Evolutionary conservation across 2,113 vertebrate genomes (phyloP), one percentile per base, ranked within the genome.

Genomic region (Bubo blakistoni): DNA sequence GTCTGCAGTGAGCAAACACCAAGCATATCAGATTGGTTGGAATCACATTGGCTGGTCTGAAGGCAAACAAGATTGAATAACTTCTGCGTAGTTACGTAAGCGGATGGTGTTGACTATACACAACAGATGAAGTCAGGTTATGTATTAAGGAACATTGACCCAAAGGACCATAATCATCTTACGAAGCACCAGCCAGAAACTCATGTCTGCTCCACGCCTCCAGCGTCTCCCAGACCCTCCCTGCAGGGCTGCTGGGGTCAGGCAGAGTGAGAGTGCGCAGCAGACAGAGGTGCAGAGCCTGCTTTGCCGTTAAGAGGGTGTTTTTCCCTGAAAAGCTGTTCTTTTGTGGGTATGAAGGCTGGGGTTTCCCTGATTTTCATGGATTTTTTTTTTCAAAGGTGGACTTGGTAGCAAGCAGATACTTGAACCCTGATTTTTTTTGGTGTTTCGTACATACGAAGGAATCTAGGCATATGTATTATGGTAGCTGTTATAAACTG

Each of bases 231-330:
- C 78, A 94, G 92, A 80, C 87, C 94, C 92, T 97, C 96, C 94
- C 96, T 92, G 73, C 87, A 76, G 93, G 84, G 90, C 92, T 94
- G 74, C 58, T 92, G 87, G 86, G 90, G 55, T 93, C 96, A 95
- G 95, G 79, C 1, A 0, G 89, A 88, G 63, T 0, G 0, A 42
- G 49, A 72, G 29, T 7, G 24, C 0, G 2, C 57, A 46, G 81
- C 11, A 1, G 19, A 21, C 16, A 4, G 79, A 79, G 73, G 21
- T 17, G 22, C 86, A 54, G 58, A 85, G 62, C 24, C 11, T 59
- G n/a, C 62, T 89, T 36, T 87, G 42, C 81, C 2, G 0, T 74
- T 42, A 5, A 62, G 69, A 66, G 91, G 20, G 5, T 77, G 46
- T 38, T 92, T 85, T 92, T 42, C 44, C 49, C 63, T 92, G 57